Base-by-base conservation (phyloP, 2,888 invertebrate species). In the Oxystoma pomonae region DNA sequence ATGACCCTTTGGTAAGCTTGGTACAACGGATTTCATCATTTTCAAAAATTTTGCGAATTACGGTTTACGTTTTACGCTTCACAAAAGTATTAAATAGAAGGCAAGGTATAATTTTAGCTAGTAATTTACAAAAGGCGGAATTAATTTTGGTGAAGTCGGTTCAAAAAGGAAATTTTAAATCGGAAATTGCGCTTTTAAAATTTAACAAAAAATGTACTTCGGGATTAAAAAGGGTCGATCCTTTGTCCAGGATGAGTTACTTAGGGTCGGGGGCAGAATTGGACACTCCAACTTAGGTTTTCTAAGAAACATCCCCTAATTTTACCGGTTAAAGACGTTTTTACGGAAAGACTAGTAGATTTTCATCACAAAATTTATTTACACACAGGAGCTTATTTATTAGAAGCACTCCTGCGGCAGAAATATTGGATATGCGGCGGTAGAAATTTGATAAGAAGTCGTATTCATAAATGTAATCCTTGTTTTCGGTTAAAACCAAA, bases 371-470 rank as follows among this genome's bases (percentile, higher is more conserved):
- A 22, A 18, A 3, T 57, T 18, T 12, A 57, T n/a, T 20, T 57
- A 19, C 57, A 57, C 18, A 57, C 57, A 18, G 19, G 57, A 3
- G 19, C 57, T 16, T 18, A 57, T 20, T 57, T 57, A n/a, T 20
- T 57, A 20, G 57, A 57, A 18, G 21, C 60, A 7, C n/a, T 57
- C 18, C 50, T 61, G 58, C 20, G 57, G 2, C 22, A 58, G 53
- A 57, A 60, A 22, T 63, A 57, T 60, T 60, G 60, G 55, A 63
- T 63, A 20, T 49, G 51, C 1, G 57, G 50, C 5, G 63, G 55
- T 17, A 22, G 57, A 49, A 53, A 60, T 50, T 16, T 16, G 2
- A 55, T 62, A 5, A 58, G 50, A 49, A 52, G 16, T 58, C 17
- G 35, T 12, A 19, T 60, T 16, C 35, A 60, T 7, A 16, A 55